Conservation (phyloP, 2,113 vertebrate genomes). For the Charadrius vociferus region DNA sequence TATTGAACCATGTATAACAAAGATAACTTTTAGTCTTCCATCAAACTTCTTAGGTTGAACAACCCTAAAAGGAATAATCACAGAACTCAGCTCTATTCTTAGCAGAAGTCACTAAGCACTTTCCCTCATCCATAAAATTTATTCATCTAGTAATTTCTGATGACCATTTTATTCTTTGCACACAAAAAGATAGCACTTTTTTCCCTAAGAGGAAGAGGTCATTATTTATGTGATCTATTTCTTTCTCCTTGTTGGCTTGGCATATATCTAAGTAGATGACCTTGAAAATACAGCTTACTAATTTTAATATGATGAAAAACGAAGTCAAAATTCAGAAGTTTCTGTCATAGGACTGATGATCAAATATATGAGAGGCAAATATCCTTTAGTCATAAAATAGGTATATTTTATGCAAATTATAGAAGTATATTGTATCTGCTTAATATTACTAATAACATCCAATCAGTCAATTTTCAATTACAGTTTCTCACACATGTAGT, state of each 20-base stretch:
- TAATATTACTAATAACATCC: not conserved
- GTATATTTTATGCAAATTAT: not conserved
- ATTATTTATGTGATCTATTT: not conserved
- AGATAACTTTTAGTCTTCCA: not conserved
- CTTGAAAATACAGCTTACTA: not conserved
- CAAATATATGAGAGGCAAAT: not conserved
- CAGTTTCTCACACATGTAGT: not conserved
- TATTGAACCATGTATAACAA: not conserved
- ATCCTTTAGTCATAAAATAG: not conserved
- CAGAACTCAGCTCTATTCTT: not conserved
- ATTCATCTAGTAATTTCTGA: not conserved
- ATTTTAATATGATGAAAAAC: slow-evolving; percentile 10
- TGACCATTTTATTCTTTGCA: not conserved
- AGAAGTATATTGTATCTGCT: not conserved
- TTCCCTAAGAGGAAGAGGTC: not conserved
- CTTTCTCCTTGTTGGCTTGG: not conserved
- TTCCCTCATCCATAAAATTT: not conserved
- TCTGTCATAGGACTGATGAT: not conserved
- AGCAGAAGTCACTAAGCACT: not conserved
- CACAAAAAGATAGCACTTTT: not conserved
- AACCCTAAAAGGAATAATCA: not conserved
- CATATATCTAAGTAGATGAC: not conserved
- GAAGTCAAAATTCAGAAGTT: not conserved
- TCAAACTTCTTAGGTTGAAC: not conserved
- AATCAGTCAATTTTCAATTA: not conserved